These are phyloP conservation scores for Eunapius fragilis DNA, from an alignment of 37 sponge, comb jelly and placozoan genomes.

Conservation along the genomic window DNA sequence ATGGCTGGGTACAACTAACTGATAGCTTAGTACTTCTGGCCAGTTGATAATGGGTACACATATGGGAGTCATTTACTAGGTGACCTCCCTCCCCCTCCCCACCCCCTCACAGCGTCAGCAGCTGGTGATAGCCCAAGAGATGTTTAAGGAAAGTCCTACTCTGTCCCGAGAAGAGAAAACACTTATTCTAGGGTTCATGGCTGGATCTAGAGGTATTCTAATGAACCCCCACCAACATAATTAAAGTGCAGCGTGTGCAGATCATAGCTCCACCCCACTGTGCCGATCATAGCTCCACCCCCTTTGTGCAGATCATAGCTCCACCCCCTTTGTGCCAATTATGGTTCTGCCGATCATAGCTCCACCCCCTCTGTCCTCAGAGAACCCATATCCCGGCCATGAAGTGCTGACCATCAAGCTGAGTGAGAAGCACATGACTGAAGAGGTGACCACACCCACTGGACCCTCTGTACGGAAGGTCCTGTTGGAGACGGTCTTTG, in stretches of 20 bases:
- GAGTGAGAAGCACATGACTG: constrained; percentile 55
- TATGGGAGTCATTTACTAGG: background rate
- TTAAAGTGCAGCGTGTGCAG: no score
- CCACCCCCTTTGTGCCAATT: no score
- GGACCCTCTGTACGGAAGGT: constrained; percentile 21
- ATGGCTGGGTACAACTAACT: no score
- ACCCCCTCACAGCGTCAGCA: constrained; percentile 66
- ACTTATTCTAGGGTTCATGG: constrained; percentile 85
- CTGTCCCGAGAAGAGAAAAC: constrained; percentile 75
- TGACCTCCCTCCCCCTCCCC: background rate
- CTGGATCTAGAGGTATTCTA: constrained; percentile 76
- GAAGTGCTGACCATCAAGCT: constrained; percentile 65
- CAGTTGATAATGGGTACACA: no score
- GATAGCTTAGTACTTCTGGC: no score
- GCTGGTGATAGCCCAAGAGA: constrained; percentile 76
- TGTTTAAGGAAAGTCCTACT: constrained; percentile 80
- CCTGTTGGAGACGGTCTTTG: constrained; percentile 86
- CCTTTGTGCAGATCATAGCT: no score
- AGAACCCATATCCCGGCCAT: constrained; percentile 63
- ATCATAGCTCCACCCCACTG: no score
- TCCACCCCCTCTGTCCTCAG: constrained; percentile 10
- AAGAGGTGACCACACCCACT: constrained; percentile 28
- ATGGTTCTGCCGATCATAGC: no score
- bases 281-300: no score
- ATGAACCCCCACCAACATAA: background rate